Evolutionary conservation across 2,113 vertebrate species (phyloP).

Genomic region (Heterotis niloticus): DNA sequence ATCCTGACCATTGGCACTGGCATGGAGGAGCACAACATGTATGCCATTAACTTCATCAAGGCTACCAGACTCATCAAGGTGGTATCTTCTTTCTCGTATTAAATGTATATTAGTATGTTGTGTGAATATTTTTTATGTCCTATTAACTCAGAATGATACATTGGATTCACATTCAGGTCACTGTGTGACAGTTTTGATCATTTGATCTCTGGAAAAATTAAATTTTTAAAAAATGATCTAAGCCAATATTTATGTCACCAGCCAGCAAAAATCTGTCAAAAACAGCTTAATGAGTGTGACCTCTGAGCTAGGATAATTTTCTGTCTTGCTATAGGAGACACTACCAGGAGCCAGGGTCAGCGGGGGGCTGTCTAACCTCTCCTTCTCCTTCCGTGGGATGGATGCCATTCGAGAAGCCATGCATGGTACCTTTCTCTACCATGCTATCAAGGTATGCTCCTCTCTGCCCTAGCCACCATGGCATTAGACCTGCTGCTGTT

Average conservation of each 20-base stretch:
- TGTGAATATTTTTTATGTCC: no score
- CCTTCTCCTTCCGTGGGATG: slow-evolving; percentile 97
- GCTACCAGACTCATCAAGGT: slow-evolving; percentile 88
- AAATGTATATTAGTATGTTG: no score
- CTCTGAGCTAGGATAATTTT: not conserved
- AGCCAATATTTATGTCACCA: not conserved
- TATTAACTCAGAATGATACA: no score
- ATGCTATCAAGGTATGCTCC: slow-evolving; percentile 67
- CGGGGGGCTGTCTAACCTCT: slow-evolving; percentile 94
- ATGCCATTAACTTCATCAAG: slow-evolving; percentile 83
- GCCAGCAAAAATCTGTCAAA: not conserved
- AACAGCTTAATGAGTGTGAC: not conserved
- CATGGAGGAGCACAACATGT: slow-evolving; percentile 91
- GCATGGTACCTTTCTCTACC: slow-evolving; percentile 92
- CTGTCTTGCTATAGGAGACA: slow-evolving; percentile 64
- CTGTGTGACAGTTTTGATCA: no score
- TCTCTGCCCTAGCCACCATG: no score
- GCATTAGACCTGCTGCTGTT: no score
- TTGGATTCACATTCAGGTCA: no score
- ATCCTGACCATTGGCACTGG: slow-evolving; percentile 96
- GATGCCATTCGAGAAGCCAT: slow-evolving; percentile 92
- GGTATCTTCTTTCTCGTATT: not conserved
- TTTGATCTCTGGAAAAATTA: not conserved
- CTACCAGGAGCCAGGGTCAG: slow-evolving; percentile 84
- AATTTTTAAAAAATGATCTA: not conserved